Conservation (phyloP, 2,888 invertebrate species). For the Teleogryllus oceanicus region DNA sequence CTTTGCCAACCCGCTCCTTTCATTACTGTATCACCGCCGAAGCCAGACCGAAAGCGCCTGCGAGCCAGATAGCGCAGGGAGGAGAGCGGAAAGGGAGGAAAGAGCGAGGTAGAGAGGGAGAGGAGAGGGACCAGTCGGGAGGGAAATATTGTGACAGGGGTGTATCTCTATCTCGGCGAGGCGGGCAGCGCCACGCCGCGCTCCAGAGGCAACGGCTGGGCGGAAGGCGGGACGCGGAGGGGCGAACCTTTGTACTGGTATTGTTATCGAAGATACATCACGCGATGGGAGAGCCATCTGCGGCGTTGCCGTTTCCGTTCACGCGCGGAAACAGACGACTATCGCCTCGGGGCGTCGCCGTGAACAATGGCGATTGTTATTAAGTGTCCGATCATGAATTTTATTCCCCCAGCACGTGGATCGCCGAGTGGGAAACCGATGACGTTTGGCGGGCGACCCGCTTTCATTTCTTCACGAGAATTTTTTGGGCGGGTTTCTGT, state of each 20-base stretch:
- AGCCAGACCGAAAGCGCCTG: not conserved
- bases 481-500: no score
- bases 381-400: not conserved
- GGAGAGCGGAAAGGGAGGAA: not conserved
- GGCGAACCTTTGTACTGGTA: not conserved
- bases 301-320: not conserved
- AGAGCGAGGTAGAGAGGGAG: not conserved
- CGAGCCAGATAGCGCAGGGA: not conserved
- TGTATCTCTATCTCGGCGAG: not conserved
- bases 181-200: not conserved
- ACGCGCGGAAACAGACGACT: slow-evolving; percentile 18
- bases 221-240: not conserved
- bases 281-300: slow-evolving; percentile 9
- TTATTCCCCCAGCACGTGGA: not conserved
- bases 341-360: not conserved
- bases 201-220: not conserved
- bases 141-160: slow-evolving; percentile 6
- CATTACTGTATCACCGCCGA: slow-evolving; percentile 6
- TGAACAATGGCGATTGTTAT: not conserved
- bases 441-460: not conserved
- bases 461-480: not conserved
- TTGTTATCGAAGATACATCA: slow-evolving; percentile 9
- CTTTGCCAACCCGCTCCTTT: not conserved
- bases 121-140: not conserved
- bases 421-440: not conserved